These are phyloP conservation scores for Acridotheres tristis DNA, from an alignment of 2,797 vertebrate genomes.

Conservation along the genomic window DNA sequence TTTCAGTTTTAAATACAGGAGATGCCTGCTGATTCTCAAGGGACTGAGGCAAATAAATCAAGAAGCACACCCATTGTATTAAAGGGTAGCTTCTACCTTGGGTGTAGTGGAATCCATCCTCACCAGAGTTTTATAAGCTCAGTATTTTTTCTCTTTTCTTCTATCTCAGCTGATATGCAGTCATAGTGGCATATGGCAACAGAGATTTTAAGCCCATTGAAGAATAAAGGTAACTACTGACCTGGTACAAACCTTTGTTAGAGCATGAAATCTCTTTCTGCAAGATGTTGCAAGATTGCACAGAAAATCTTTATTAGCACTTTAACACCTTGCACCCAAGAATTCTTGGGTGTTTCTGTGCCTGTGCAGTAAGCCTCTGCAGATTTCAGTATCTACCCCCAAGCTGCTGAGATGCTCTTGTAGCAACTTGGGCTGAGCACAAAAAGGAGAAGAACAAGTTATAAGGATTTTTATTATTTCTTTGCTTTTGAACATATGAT, in stretches of 20 bases:
- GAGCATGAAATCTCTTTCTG: neutral
- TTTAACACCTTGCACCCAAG: neutral
- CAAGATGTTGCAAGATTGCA: neutral
- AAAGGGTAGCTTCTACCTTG: neutral
- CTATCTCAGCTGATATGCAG: neutral
- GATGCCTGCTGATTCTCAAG: neutral
- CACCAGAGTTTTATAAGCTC: neutral
- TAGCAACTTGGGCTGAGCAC: neutral
- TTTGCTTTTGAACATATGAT: neutral
- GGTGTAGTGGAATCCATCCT: neutral
- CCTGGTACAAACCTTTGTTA: neutral
- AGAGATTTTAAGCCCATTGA: neutral
- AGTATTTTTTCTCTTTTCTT: neutral
- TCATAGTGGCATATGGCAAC: neutral
- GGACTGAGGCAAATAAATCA: neutral
- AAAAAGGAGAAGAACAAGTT: neutral
- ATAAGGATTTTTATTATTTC: neutral
- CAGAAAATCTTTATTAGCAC: neutral
- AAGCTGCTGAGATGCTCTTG: neutral
- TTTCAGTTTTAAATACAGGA: conserved; percentile 17
- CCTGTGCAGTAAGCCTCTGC: neutral
- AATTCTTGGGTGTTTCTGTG: neutral
- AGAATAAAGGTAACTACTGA: neutral
- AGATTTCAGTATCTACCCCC: neutral
- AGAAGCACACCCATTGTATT: neutral